Percentiles rank a stretch among this genome's conserved stretches.
Evolutionary conservation across 2,113 vertebrate species (phyloP).

Genomic region (Orycteropus afer): DNA sequence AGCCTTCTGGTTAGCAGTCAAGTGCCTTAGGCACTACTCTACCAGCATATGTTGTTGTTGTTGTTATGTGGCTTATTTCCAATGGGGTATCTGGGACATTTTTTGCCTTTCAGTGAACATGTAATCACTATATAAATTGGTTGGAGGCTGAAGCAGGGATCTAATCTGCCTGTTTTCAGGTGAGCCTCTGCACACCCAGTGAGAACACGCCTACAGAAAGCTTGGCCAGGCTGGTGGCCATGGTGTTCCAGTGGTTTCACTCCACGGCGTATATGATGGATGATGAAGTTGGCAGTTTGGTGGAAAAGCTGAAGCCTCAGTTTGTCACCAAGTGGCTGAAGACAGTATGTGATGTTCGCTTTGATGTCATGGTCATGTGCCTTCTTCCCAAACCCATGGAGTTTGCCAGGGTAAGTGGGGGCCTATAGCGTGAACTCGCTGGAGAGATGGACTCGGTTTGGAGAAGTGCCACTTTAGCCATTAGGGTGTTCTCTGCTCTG

Average conservation of each 20-base stretch:
- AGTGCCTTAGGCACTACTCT: too few relatives aligned
- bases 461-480: background rate
- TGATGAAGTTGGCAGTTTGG: constrained; percentile 98
- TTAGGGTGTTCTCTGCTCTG: background rate
- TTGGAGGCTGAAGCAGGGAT: constrained; percentile 43
- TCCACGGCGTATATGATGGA: constrained; percentile 99
- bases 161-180: constrained; percentile 85
- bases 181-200: constrained; percentile 98
- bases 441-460: background rate
- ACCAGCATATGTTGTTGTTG: too few relatives aligned
- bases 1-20: too few relatives aligned
- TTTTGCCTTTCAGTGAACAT: background rate
- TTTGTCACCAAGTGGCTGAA: constrained; percentile 99
- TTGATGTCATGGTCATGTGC: constrained; percentile 99
- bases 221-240: constrained; percentile 96
- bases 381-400: constrained; percentile 99
- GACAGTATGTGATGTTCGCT: constrained; percentile 97
- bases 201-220: constrained; percentile 99
- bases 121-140: background rate
- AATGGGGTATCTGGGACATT: background rate
- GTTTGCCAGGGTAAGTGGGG: constrained; percentile 95
- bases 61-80: too few relatives aligned
- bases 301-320: constrained; percentile 99
- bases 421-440: background rate
- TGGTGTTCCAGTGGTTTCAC: constrained; percentile 99